phyloP scores from a whole-genome alignment of 2,888 invertebrate genomes.

The Automeris io region DNA sequence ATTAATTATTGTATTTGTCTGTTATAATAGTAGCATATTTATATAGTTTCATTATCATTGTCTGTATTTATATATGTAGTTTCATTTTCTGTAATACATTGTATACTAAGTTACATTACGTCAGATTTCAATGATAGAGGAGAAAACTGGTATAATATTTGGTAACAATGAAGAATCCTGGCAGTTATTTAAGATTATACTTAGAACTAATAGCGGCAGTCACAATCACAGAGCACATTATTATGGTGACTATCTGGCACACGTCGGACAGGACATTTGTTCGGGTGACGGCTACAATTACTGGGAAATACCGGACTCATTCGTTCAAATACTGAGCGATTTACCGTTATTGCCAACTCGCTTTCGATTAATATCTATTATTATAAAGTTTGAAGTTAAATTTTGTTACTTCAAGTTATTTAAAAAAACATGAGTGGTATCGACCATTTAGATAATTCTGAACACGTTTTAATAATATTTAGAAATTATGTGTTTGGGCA shows the following conservation, averaged over 20 bases:
- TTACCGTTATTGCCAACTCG: slow-evolving; percentile 32
- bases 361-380: slow-evolving; percentile 29
- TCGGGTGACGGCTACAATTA: slow-evolving; percentile 68
- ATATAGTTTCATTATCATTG: too few species aligned
- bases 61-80: too few species aligned
- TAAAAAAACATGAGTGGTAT: too few species aligned
- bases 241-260: slow-evolving; percentile 60
- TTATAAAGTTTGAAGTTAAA: too few species aligned
- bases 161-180: slow-evolving; percentile 32
- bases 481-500: too few species aligned
- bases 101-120: background rate
- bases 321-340: slow-evolving; percentile 50
- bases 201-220: slow-evolving; percentile 55
- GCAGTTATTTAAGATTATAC: slow-evolving; percentile 57
- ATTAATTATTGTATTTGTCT: too few species aligned
- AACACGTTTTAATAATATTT: too few species aligned
- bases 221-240: too few species aligned
- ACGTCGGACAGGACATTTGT: slow-evolving; percentile 61
- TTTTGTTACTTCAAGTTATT: too few species aligned
- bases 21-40: too few species aligned
- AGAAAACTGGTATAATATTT: slow-evolving; percentile 15
- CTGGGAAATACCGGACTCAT: slow-evolving; percentile 52
- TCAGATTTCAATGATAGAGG: background rate
- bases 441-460: too few species aligned
- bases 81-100: too few species aligned